phyloP scores from a whole-genome alignment of 2,888 invertebrate species.

The Aporophyla lueneburgensis region DNA sequence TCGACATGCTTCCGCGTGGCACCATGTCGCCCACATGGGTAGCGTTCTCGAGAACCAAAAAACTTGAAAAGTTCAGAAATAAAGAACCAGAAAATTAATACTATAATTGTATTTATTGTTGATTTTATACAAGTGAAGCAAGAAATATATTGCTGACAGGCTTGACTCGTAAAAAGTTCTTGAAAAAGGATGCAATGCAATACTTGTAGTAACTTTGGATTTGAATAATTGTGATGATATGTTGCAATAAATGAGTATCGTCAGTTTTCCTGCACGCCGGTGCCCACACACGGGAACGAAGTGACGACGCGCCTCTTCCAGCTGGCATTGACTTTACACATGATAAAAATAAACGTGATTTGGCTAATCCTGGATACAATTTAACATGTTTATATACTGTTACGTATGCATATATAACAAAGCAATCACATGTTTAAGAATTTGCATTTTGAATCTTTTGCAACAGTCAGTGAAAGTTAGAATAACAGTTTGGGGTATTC shows the following conservation, averaged over 20 bases:
- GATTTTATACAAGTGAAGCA: background rate
- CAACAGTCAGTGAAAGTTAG: constrained; percentile 23
- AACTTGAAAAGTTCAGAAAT: background rate
- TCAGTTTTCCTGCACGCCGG: constrained; percentile 41
- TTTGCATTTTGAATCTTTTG: constrained; percentile 40
- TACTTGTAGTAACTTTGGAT: background rate
- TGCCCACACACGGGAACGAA: constrained; percentile 66
- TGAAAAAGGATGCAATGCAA: background rate
- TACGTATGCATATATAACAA: constrained; percentile 63
- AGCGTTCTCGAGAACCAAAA: constrained; percentile 18
- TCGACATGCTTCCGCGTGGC: constrained; percentile 65
- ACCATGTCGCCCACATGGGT: constrained; percentile 71
- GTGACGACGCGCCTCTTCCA: constrained; percentile 71
- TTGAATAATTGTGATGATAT: constrained; percentile 27
- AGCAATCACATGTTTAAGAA: constrained; percentile 26
- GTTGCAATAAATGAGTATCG: constrained; percentile 59
- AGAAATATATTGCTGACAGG: background rate
- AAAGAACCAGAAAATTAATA: background rate
- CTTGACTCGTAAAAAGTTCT: background rate
- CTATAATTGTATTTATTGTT: background rate
- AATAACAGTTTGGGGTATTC: background rate
- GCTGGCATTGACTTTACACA: constrained; percentile 82
- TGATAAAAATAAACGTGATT: constrained; percentile 84
- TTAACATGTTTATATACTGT: constrained; percentile 71
- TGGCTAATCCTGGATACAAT: constrained; percentile 76